These are phyloP conservation scores for Hedya salicella DNA, from an alignment of 2,888 invertebrate species.

Conservation along the genomic window DNA sequence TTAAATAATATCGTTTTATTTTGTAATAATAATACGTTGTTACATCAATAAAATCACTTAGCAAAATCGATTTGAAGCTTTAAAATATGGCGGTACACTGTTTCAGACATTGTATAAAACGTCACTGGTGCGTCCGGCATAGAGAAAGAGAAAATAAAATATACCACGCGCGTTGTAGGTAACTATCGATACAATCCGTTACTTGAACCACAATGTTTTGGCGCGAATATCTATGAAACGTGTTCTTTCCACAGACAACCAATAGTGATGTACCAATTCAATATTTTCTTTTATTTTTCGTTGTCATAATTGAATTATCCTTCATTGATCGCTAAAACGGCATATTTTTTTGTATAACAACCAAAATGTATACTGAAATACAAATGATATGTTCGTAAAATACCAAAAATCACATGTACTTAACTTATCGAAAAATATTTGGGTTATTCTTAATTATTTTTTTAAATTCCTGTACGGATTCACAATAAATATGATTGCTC, in stretches of 20 bases:
- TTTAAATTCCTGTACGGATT: too few relatives aligned
- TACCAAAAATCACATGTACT: too few relatives aligned
- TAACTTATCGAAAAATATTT: too few relatives aligned
- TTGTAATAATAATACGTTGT: constrained; percentile 44
- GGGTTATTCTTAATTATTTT: too few relatives aligned
- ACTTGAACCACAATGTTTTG: constrained; percentile 11
- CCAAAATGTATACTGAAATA: too few relatives aligned
- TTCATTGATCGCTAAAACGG: too few relatives aligned
- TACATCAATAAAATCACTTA: constrained; percentile 60
- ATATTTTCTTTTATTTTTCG: not conserved
- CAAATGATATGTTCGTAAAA: too few relatives aligned
- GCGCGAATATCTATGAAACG: constrained; percentile 20
- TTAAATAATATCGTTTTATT: constrained; percentile 14
- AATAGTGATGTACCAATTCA: not conserved
- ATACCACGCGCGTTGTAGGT: too few relatives aligned
- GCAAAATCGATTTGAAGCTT: constrained; percentile 28
- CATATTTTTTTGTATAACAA: too few relatives aligned
- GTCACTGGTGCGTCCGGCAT: not conserved
- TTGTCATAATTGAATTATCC: not conserved
- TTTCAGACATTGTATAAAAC: constrained; percentile 20
- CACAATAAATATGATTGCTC: too few relatives aligned
- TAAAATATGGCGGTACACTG: constrained; percentile 38
- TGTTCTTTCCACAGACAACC: constrained; percentile 22
- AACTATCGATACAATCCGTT: constrained; percentile 8
- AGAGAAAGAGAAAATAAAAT: too few relatives aligned